Conservation (phyloP, 1,140 invertebrate genomes). For the Orius laevigatus region DNA sequence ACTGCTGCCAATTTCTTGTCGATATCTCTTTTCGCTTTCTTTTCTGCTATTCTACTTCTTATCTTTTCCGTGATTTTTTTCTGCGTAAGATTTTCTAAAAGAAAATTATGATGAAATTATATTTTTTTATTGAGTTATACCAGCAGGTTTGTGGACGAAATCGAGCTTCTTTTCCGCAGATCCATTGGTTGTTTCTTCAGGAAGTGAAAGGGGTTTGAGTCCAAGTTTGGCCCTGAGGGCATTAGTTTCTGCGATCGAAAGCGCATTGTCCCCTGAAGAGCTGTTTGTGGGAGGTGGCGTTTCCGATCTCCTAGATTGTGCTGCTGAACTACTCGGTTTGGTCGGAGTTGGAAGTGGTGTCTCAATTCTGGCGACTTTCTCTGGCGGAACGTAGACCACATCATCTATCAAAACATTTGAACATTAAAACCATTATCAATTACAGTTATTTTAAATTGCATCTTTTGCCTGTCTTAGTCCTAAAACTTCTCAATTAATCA, state of each 20-base stretch:
- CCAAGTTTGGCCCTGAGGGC: slow-evolving; percentile 82
- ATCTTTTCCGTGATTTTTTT: slow-evolving; percentile 66
- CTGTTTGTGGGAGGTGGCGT: slow-evolving; percentile 28
- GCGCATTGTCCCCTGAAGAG: slow-evolving; percentile 22
- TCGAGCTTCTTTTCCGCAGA: slow-evolving; percentile 59
- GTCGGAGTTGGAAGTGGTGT: slow-evolving; percentile 17
- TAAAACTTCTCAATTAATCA: too few species aligned
- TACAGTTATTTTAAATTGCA: too few species aligned
- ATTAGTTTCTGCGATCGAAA: slow-evolving; percentile 75
- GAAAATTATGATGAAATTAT: neutral
- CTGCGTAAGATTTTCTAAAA: slow-evolving; percentile 15
- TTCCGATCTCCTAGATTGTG: slow-evolving; percentile 19
- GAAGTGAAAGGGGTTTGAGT: slow-evolving; percentile 57
- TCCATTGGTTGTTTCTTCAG: slow-evolving; percentile 17
- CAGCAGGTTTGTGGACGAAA: slow-evolving; percentile 84
- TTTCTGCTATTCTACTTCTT: slow-evolving; percentile 55
- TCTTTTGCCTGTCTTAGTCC: neutral
- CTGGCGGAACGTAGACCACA: slow-evolving; percentile 22
- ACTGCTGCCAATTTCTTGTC: slow-evolving; percentile 51
- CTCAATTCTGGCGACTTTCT: slow-evolving; percentile 21
- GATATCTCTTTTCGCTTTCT: slow-evolving; percentile 64
- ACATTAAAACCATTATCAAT: too few species aligned
- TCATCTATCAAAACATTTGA: slow-evolving; percentile 15
- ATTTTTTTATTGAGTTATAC: slow-evolving; percentile 21
- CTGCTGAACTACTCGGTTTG: slow-evolving; percentile 16